Conservation (phyloP, 2,888 invertebrate species). For the Leistus spinibarbis region DNA sequence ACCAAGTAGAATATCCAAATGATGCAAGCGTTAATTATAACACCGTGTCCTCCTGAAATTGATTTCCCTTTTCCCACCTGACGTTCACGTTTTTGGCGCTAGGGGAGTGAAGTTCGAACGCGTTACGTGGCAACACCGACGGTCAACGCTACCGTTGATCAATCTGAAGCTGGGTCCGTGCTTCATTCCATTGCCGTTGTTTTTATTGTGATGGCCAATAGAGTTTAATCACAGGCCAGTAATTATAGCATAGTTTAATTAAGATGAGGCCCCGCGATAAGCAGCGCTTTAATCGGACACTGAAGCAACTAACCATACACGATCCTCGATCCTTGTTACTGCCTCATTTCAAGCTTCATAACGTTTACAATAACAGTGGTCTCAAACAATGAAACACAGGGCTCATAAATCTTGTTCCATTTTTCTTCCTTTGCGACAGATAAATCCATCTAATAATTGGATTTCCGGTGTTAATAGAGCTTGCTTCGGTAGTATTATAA, state of each 20-base stretch:
- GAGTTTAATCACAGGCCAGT: conserved; percentile 36
- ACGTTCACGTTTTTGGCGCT: neutral
- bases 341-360: neutral
- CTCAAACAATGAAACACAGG: neutral
- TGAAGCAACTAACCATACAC: neutral
- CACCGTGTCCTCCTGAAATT: neutral
- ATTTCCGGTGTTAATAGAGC: no score
- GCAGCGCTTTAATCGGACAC: conserved; percentile 24
- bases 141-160: neutral
- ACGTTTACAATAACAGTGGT: neutral
- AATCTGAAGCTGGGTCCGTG: neutral
- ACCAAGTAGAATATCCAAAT: no score
- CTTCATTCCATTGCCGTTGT: neutral
- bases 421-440: no score
- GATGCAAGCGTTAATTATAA: neutral
- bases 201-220: conserved; percentile 20
- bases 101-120: neutral
- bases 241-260: conserved; percentile 40
- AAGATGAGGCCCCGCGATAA: conserved; percentile 32
- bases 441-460: no score
- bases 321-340: neutral
- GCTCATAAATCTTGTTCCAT: neutral
- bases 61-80: no score
- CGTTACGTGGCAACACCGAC: neutral
- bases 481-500: no score